phyloP scores from a whole-genome alignment of 1,140 invertebrate genomes.

The Neomicropteryx cornuta region DNA sequence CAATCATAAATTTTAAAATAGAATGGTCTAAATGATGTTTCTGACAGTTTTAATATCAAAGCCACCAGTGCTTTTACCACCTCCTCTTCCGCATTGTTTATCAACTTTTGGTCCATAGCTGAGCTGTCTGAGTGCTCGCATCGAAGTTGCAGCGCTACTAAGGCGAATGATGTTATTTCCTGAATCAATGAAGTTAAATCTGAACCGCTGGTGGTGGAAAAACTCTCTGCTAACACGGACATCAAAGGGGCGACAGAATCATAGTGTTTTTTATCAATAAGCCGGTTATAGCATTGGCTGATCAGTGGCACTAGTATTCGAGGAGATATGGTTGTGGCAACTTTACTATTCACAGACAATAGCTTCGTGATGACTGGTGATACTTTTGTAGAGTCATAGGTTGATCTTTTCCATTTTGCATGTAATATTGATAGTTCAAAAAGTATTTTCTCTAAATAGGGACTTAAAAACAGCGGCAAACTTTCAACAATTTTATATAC shows the following conservation, averaged over 20 bases:
- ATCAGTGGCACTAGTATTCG: slow-evolving; percentile 69
- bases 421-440: slow-evolving; percentile 48
- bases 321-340: slow-evolving; percentile 55
- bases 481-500: slow-evolving; percentile 73
- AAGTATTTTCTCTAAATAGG: slow-evolving; percentile 69
- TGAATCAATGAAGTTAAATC: slow-evolving; percentile 53
- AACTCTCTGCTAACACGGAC: slow-evolving; percentile 59
- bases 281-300: slow-evolving; percentile 48
- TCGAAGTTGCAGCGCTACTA: slow-evolving; percentile 64
- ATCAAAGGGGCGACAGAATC: slow-evolving; percentile 57
- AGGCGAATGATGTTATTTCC: slow-evolving; percentile 61
- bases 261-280: slow-evolving; percentile 47
- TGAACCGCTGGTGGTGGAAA: slow-evolving; percentile 42
- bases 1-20: slow-evolving; percentile 82
- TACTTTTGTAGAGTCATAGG: slow-evolving; percentile 39
- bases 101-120: slow-evolving; percentile 20
- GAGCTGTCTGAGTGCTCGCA: slow-evolving; percentile 22
- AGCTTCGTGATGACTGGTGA: slow-evolving; percentile 45
- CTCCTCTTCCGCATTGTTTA: slow-evolving; percentile 50
- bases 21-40: slow-evolving; percentile 75
- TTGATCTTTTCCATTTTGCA: slow-evolving; percentile 34
- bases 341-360: slow-evolving; percentile 49
- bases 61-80: slow-evolving; percentile 63
- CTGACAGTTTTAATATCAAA: slow-evolving; percentile 79
- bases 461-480: slow-evolving; percentile 68